Evolutionary conservation across 2,113 vertebrate species (phyloP).

Genomic region (Ursus arctos): DNA sequence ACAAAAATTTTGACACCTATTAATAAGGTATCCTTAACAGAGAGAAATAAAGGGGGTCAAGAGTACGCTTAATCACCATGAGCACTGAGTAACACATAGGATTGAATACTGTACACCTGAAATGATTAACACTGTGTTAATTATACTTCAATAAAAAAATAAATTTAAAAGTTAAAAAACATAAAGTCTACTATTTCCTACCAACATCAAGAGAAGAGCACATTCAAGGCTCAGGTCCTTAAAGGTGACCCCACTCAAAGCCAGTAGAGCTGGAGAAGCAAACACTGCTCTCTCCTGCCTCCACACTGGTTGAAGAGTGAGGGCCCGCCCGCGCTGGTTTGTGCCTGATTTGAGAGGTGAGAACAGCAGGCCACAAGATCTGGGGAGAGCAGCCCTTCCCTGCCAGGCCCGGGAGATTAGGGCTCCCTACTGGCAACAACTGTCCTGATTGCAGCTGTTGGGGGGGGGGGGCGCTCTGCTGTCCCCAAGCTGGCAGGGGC

Average conservation of each 20-base stretch:
- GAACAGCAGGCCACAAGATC: neutral
- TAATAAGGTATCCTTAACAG: neutral
- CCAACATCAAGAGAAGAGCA: neutral
- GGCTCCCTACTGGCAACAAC: neutral
- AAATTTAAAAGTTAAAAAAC: neutral
- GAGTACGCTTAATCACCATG: neutral
- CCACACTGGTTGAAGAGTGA: neutral
- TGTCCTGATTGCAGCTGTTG: conserved; percentile 53
- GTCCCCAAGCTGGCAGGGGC: neutral
- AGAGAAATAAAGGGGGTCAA: neutral
- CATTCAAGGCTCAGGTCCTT: neutral
- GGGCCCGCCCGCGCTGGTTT: neutral
- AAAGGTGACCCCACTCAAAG: neutral
- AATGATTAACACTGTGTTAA: neutral
- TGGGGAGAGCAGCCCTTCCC: neutral
- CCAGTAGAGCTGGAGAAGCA: neutral
- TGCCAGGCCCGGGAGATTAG: neutral
- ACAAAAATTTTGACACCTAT: neutral
- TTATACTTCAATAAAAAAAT: neutral
- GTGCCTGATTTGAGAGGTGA: neutral
- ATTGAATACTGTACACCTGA: neutral
- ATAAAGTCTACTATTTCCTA: neutral
- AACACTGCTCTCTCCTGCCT: neutral
- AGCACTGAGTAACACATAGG: neutral
- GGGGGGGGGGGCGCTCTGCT: neutral